A percentile compares a stretch with the other conserved stretches of the same genome.
Evolutionary conservation across 2,888 invertebrate species (phyloP).

Genomic region (Hermaeophaga mercurialis): DNA sequence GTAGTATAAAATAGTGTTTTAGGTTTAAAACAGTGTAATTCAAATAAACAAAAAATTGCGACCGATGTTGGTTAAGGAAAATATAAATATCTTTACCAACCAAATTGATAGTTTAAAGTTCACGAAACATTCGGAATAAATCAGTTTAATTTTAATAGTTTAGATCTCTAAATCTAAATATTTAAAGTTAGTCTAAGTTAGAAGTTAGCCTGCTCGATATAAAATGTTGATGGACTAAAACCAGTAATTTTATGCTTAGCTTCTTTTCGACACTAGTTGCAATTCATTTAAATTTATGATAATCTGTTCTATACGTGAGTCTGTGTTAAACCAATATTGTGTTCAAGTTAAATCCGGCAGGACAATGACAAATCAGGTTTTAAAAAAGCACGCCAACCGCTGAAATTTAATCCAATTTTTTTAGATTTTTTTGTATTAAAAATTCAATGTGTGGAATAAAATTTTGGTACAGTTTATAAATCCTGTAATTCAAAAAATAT

Average conservation of each 20-base stretch:
- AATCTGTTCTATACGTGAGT: constrained; percentile 14
- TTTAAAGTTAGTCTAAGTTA: too few species aligned
- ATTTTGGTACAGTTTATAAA: not conserved
- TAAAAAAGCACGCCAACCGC: constrained; percentile 16
- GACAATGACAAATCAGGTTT: constrained; percentile 22
- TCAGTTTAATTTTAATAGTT: too few species aligned
- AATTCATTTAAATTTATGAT: constrained; percentile 23
- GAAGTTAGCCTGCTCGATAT: not conserved
- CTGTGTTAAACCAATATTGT: constrained; percentile 19
- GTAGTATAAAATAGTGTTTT: too few species aligned
- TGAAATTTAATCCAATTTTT: constrained; percentile 9
- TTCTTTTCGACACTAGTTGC: constrained; percentile 15
- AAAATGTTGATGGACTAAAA: constrained; percentile 15
- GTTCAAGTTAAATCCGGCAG: constrained; percentile 20
- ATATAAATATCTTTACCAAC: too few species aligned
- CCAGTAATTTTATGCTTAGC: constrained; percentile 12
- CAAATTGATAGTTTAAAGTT: too few species aligned
- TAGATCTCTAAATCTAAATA: too few species aligned
- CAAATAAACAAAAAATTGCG: too few species aligned
- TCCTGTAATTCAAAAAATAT: too few species aligned
- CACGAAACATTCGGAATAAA: too few species aligned
- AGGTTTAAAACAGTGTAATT: too few species aligned
- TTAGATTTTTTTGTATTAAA: not conserved
- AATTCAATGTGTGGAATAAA: not conserved
- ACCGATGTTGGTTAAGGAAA: too few species aligned